These are phyloP conservation scores for Sarcophilus harrisii DNA, from an alignment of 2,797 vertebrate species.

Conservation along the genomic window DNA sequence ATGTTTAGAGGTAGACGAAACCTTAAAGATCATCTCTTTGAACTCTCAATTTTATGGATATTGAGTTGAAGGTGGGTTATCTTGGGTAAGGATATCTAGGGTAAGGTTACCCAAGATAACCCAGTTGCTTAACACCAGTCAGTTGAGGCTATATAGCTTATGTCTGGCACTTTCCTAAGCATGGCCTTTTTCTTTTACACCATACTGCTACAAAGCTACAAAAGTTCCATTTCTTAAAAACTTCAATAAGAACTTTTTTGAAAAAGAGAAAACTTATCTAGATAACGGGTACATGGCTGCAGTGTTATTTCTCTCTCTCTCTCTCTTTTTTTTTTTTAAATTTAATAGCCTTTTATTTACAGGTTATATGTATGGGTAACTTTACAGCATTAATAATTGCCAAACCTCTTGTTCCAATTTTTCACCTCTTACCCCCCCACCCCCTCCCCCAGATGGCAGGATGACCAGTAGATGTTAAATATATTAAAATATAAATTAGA, in stretches of 20 bases:
- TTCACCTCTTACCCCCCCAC: no score
- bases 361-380: no score
- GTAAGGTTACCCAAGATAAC: not conserved
- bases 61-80: no score
- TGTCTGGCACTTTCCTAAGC: not conserved
- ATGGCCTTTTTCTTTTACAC: not conserved
- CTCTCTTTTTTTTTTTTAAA: no score
- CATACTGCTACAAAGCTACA: slow-evolving; percentile 1
- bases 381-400: no score
- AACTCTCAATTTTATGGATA: slow-evolving; percentile 33
- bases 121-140: not conserved
- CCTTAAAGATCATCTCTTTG: slow-evolving; percentile 45
- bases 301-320: not conserved
- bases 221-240: slow-evolving; percentile 29
- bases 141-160: not conserved
- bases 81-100: no score
- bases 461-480: no score
- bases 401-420: no score
- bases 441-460: no score
- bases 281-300: not conserved
- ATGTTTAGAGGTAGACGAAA: not conserved
- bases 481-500: no score
- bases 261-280: not conserved
- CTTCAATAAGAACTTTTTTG: not conserved
- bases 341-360: no score